Conservation (phyloP, 2,888 invertebrate genomes). For the Bibio marci region DNA sequence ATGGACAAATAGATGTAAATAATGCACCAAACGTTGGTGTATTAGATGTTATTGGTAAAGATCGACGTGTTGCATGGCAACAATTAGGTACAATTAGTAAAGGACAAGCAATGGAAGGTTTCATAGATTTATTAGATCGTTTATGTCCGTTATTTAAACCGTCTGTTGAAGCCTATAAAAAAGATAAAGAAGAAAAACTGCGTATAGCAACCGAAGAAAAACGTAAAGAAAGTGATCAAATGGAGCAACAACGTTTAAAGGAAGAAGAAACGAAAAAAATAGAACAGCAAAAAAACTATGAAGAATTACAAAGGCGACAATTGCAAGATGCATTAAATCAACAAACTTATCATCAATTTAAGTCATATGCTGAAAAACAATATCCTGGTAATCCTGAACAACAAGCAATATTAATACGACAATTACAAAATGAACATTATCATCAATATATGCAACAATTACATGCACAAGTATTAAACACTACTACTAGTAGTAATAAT, state of each 20-base stretch:
- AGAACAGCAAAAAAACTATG: constrained; percentile 15
- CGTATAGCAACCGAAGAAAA: constrained; percentile 34
- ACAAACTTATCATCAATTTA: constrained; percentile 80
- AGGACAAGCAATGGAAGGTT: constrained; percentile 81
- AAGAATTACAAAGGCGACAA: constrained; percentile 38
- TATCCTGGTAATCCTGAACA: constrained; percentile 70
- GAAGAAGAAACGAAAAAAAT: constrained; percentile 30
- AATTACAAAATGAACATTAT: constrained; percentile 96
- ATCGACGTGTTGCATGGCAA: constrained; percentile 87
- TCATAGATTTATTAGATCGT: constrained; percentile 71
- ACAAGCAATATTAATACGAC: constrained; percentile 83
- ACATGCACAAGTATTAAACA: constrained; percentile 29
- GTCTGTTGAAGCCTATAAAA: constrained; percentile 78
- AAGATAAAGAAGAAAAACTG: constrained; percentile 68
- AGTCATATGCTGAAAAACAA: constrained; percentile 88
- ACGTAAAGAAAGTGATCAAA: constrained; percentile 15
- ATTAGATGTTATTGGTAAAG: constrained; percentile 86
- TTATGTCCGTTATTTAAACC: constrained; percentile 83
- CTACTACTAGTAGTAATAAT: constrained; percentile 11
- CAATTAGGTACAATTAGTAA: constrained; percentile 69
- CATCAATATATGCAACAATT: constrained; percentile 97
- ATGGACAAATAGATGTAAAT: constrained; percentile 62
- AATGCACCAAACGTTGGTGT: constrained; percentile 72
- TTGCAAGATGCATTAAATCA: constrained; percentile 94
- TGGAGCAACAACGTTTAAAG: constrained; percentile 39